Conservation (phyloP, 2,888 invertebrate species). For the Cantharis rustica region DNA sequence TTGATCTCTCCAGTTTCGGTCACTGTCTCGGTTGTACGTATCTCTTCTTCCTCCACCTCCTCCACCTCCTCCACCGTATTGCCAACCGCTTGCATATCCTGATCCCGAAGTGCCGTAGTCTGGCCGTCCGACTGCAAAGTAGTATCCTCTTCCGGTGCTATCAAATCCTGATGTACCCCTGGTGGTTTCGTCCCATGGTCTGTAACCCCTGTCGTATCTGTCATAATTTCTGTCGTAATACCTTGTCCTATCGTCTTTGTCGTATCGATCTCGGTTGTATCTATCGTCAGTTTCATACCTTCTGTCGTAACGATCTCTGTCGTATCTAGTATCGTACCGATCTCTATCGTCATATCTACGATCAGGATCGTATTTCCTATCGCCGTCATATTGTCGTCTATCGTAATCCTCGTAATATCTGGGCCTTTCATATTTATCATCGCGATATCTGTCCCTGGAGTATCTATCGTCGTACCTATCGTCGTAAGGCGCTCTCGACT, state of each 20-base stretch:
- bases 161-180: conserved; percentile 69
- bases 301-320: conserved; percentile 48
- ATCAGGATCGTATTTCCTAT: conserved; percentile 15
- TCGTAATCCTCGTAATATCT: conserved; percentile 35
- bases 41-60: conserved; percentile 38
- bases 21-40: conserved; percentile 28
- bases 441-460: conserved; percentile 39
- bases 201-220: conserved; percentile 45
- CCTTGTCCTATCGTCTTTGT: conserved; percentile 17
- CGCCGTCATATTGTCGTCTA: conserved; percentile 15
- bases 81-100: conserved; percentile 42
- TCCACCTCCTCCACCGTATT: conserved; percentile 25
- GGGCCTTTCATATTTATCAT: conserved; percentile 48
- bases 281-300: conserved; percentile 43
- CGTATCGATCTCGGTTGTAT: conserved; percentile 38
- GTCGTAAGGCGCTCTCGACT: conserved; percentile 43
- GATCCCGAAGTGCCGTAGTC: conserved; percentile 51
- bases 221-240: conserved; percentile 32
- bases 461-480: conserved; percentile 47
- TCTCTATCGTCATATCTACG: conserved; percentile 36
- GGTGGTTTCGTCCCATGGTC: conserved; percentile 64
- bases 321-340: conserved; percentile 47
- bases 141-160: conserved; percentile 60
- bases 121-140: conserved; percentile 64
- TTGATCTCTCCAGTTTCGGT: conserved; percentile 55